phyloP scores from a whole-genome alignment of 1,140 invertebrate species.

The Helicoverpa zea region DNA sequence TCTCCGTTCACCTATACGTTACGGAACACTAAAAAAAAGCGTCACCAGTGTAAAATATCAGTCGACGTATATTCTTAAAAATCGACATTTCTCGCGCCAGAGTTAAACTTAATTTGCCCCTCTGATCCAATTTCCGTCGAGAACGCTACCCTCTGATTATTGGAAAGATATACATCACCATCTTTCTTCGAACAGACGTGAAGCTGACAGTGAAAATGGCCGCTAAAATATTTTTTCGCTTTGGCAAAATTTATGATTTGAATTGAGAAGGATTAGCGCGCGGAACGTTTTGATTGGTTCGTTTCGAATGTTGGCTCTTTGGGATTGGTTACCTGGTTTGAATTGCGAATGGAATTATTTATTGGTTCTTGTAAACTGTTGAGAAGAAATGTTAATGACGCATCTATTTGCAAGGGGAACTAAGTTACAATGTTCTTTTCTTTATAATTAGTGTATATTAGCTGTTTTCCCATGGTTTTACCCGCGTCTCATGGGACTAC shows the following conservation, averaged over 20 bases:
- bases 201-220: constrained; percentile 37
- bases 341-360: background rate
- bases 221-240: constrained; percentile 45
- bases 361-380: background rate
- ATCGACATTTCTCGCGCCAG: constrained; percentile 52
- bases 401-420: too few relatives aligned
- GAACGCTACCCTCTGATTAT: constrained; percentile 62
- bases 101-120: constrained; percentile 72
- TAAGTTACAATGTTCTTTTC: too few relatives aligned
- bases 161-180: constrained; percentile 62
- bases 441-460: too few relatives aligned
- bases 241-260: constrained; percentile 42
- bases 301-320: constrained; percentile 20
- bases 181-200: constrained; percentile 50
- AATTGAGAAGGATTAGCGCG: constrained; percentile 32
- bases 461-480: too few relatives aligned
- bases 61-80: constrained; percentile 64
- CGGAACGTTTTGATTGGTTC: constrained; percentile 36
- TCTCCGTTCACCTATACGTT: constrained; percentile 34
- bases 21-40: constrained; percentile 35
- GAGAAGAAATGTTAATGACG: too few relatives aligned
- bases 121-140: constrained; percentile 70
- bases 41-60: constrained; percentile 38
- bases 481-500: too few relatives aligned
- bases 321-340: background rate